Evolutionary conservation across 2,888 invertebrate species (phyloP).

Genomic region (Eristalinus sepulchralis): DNA sequence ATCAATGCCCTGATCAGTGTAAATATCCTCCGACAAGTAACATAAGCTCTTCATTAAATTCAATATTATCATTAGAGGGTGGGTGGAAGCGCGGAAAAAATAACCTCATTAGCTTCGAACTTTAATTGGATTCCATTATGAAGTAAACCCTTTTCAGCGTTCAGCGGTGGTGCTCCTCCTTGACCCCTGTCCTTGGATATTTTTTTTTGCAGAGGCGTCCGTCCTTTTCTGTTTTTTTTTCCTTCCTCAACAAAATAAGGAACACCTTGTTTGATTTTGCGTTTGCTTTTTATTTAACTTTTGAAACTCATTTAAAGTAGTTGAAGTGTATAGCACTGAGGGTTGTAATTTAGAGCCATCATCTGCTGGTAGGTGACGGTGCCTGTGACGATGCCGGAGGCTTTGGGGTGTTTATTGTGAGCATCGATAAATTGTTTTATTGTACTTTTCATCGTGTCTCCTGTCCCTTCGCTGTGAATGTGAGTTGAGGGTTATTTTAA

Average conservation of each 20-base stretch:
- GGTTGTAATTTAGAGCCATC: constrained; percentile 1
- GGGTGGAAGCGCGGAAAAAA: neutral
- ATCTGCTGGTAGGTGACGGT: constrained; percentile 34
- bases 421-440: constrained; percentile 46
- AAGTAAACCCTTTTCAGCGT: constrained; percentile 40
- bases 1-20: constrained; percentile 32
- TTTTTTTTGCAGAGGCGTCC: neutral
- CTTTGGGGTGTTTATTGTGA: neutral
- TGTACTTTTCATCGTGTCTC: constrained; percentile 15
- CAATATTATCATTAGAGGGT: constrained; percentile 27
- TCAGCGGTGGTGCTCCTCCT: neutral
- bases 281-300: constrained; percentile 32
- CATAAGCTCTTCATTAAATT: constrained; percentile 37
- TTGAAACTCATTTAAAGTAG: constrained; percentile 16
- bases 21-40: constrained; percentile 10
- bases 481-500: constrained; percentile 4
- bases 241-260: neutral
- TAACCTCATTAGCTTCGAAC: constrained; percentile 45
- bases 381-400: neutral
- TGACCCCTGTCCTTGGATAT: constrained; percentile 5
- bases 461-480: neutral
- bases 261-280: constrained; percentile 16
- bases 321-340: constrained; percentile 1
- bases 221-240: neutral
- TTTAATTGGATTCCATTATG: constrained; percentile 54